These are phyloP conservation scores for cat (Felis catus) DNA, from an alignment of 2,113 vertebrate species.

Conservation along the genomic window DNA sequence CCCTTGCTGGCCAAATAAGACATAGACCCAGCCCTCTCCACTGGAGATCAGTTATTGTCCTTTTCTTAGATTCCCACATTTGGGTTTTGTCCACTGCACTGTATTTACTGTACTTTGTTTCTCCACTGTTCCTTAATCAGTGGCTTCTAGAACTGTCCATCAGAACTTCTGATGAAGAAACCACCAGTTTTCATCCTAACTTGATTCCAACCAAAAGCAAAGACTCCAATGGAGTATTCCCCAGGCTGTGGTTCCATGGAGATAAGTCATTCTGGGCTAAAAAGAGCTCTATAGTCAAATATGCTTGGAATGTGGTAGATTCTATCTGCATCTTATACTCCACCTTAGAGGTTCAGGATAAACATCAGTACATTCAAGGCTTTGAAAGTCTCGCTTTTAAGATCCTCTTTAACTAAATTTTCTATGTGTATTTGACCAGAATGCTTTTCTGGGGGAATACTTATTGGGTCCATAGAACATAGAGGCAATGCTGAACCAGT, in stretches of 20 bases:
- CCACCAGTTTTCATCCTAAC: background rate
- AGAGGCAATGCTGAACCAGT: background rate
- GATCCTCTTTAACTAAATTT: background rate
- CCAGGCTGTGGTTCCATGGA: background rate
- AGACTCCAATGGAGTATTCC: background rate
- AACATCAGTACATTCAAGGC: background rate
- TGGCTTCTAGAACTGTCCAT: background rate
- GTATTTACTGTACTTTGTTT: background rate
- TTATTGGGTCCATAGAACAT: background rate
- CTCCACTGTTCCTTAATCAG: background rate
- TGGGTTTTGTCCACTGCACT: background rate
- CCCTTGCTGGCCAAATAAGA: background rate
- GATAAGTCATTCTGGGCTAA: background rate
- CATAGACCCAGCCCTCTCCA: background rate
- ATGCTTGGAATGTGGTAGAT: background rate
- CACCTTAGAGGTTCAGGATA: background rate
- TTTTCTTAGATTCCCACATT: background rate
- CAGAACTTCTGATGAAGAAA: background rate
- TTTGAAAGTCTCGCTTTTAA: background rate
- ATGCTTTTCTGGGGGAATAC: background rate
- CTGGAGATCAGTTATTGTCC: background rate
- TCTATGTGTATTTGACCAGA: background rate
- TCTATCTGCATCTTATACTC: background rate
- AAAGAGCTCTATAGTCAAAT: background rate
- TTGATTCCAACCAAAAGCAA: background rate